Evolutionary conservation across 1,140 invertebrate genomes (phyloP).

Genomic region (Heliconius hewitsoni): DNA sequence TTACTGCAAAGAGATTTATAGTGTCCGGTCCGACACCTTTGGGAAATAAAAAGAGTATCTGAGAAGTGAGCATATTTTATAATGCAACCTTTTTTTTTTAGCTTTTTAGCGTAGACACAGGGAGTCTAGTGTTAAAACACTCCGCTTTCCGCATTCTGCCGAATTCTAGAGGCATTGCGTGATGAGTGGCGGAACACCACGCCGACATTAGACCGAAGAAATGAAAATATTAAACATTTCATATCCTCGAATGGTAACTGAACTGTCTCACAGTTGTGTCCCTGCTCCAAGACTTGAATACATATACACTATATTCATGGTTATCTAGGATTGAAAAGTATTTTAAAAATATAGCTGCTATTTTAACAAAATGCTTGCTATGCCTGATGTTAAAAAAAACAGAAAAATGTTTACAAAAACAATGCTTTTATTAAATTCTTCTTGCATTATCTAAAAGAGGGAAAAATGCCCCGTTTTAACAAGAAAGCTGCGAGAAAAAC

Average conservation of each 20-base stretch:
- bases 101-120: no score
- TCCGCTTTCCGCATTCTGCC: no score
- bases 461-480: slow-evolving; percentile 51
- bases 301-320: background rate
- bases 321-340: background rate
- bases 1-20: slow-evolving; percentile 49
- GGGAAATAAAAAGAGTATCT: slow-evolving; percentile 18
- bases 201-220: no score
- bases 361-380: slow-evolving; percentile 35
- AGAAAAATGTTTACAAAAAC: slow-evolving; percentile 52
- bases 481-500: slow-evolving; percentile 58
- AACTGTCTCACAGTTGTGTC: no score
- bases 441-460: slow-evolving; percentile 62
- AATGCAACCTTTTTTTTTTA: no score
- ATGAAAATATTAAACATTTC: no score
- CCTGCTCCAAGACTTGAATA: no score
- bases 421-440: slow-evolving; percentile 76
- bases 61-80: background rate
- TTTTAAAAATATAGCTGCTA: slow-evolving; percentile 22
- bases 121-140: no score
- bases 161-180: no score
- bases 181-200: no score
- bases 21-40: slow-evolving; percentile 34
- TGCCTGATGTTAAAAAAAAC: slow-evolving; percentile 44
- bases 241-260: no score